These are phyloP conservation scores for Meghimatium bilineatum DNA, from an alignment of 2,888 invertebrate species.

Conservation along the genomic window DNA sequence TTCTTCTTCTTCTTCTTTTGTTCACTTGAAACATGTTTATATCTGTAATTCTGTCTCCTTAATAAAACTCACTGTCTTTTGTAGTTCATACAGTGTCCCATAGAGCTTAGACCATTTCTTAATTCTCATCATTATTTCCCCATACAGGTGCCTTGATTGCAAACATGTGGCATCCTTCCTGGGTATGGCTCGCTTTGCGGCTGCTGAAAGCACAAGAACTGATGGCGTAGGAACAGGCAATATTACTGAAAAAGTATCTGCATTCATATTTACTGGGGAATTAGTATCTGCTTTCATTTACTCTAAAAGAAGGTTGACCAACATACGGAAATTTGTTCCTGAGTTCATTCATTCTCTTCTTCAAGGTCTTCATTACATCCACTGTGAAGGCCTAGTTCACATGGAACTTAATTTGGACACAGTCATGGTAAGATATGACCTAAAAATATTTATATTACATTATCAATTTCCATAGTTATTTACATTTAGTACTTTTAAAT, in stretches of 20 bases:
- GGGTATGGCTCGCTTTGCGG: constrained; percentile 57
- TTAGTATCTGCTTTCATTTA: constrained; percentile 57
- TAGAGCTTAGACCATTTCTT: too few species aligned
- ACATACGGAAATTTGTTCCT: constrained; percentile 27
- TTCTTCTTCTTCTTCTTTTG: too few species aligned
- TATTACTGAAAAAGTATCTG: constrained; percentile 52
- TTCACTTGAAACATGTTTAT: too few species aligned
- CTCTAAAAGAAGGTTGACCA: constrained; percentile 41
- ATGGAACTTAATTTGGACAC: constrained; percentile 72
- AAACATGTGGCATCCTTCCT: constrained; percentile 60
- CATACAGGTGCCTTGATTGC: constrained; percentile 58
- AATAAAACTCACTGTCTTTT: too few species aligned
- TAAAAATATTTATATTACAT: too few species aligned
- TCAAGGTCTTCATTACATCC: constrained; percentile 64
- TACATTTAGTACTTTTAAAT: too few species aligned
- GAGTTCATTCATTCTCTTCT: constrained; percentile 54
- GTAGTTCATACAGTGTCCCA: too few species aligned
- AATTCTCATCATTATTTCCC: neutral
- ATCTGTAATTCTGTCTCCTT: too few species aligned
- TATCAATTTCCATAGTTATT: too few species aligned
- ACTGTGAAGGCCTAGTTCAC: constrained; percentile 67
- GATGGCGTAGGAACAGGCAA: neutral
- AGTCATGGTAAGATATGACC: constrained; percentile 63
- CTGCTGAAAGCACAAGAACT: constrained; percentile 5
- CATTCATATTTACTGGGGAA: constrained; percentile 60